Evolutionary conservation across 2,113 vertebrate species (phyloP), one percentile per base, ranked within the genome.

Genomic region (Alethe diademata): DNA sequence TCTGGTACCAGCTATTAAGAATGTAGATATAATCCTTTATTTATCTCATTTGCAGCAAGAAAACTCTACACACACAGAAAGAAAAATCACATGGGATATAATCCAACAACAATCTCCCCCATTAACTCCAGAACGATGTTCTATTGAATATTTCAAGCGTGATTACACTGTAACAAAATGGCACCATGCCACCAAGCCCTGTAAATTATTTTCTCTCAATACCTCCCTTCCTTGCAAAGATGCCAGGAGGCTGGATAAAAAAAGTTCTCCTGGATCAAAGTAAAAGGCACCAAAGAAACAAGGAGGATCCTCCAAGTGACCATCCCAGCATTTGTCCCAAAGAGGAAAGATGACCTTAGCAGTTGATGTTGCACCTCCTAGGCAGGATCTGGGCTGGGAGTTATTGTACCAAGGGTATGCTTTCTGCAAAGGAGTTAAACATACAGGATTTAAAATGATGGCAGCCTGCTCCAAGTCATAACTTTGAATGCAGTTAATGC

Each of bases 81-180:
- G 60, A 58, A 50, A 80, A 75, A 85, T 72, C 50, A 53, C 35
- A 62, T 28, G 65, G 64, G 90, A 93, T 35, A 53, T 50, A 88
- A 91, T 76, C 74, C 87, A 88, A 69, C 5, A 2, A 79, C 81
- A 79, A 28, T 82, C 54, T 88, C 83, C 42, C 35, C 81, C 38
- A 87, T 62, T 85, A 95, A 86, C 78, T 94, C 1, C 0, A 62
- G 81, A 92, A 90, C 0, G 2, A 94, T 67, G 43, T 43, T 92
- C 62, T 79, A 36, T 43, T 79, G 64, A 88, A 40, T 76, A 88
- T 58, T 76, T 91, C 85, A 94, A 64, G 89, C 6, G 0, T 5
- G n/a, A 92, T 90, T 73, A 66, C 50, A 43, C 26, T 45, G 54
- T 36, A 95, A 85, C 36, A 87, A 94, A 95, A 88, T 88, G 91